Evolutionary conservation across 1,140 invertebrate genomes (phyloP).

Genomic region (Drosophila watanabei): DNA sequence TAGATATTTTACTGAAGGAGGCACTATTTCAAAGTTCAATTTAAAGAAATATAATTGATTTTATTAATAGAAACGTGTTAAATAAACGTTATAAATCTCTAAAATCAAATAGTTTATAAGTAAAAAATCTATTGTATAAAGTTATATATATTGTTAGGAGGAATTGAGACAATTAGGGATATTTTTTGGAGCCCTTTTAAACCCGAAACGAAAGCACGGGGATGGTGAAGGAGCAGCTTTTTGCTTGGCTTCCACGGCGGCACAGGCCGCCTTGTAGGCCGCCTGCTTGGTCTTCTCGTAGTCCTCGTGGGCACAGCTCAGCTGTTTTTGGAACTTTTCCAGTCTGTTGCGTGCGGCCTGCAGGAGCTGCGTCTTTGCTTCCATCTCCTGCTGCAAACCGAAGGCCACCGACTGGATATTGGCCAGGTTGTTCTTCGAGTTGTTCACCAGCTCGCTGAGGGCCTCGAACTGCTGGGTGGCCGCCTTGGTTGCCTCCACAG

Average conservation of each 20-base stretch:
- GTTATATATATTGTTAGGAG: not conserved
- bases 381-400: conserved; percentile 87
- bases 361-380: conserved; percentile 88
- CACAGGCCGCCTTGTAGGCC: conserved; percentile 88
- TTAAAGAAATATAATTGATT: conserved; percentile 1
- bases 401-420: conserved; percentile 88
- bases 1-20: no score
- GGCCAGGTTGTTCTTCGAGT: conserved; percentile 86
- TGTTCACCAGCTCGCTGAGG: conserved; percentile 86
- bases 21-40: not conserved
- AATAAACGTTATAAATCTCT: not conserved
- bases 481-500: conserved; percentile 87
- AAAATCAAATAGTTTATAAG: not conserved
- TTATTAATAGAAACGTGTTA: not conserved
- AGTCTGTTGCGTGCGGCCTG: conserved; percentile 88
- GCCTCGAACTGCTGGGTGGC: conserved; percentile 86
- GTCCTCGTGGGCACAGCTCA: conserved; percentile 87
- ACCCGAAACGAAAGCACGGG: not conserved
- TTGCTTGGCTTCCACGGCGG: conserved; percentile 88
- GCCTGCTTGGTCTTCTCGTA: conserved; percentile 88
- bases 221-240: conserved; percentile 41
- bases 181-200: not conserved
- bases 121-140: no score
- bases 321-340: conserved; percentile 87
- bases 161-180: no score